Evolutionary conservation across 2,113 vertebrate genomes (phyloP).

Genomic region (Boulengeromyrus knoepffleri): DNA sequence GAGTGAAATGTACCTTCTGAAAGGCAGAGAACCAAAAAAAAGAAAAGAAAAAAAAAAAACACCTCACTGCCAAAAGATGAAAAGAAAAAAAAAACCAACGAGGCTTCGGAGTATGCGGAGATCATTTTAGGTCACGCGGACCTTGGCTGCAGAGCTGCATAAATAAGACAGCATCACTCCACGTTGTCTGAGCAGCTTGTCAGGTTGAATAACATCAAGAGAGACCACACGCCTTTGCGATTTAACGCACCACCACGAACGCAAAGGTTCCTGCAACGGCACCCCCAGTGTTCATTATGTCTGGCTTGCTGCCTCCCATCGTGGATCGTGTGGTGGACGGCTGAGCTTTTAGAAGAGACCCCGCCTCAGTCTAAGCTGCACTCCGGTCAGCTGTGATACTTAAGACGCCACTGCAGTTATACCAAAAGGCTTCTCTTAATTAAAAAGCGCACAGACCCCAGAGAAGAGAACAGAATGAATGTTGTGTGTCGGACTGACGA

Average conservation of each 20-base stretch:
- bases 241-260: background rate
- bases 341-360: background rate
- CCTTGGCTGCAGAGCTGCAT: background rate
- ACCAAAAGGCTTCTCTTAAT: background rate
- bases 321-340: background rate
- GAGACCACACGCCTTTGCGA: background rate
- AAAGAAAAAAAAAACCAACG: background rate
- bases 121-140: background rate
- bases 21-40: background rate
- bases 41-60: background rate
- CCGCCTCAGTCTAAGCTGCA: background rate
- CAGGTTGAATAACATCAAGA: background rate
- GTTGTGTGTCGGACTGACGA: background rate
- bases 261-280: background rate
- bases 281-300: background rate
- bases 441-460: background rate
- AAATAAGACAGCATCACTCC: background rate
- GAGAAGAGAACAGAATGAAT: background rate
- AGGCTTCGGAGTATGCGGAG: background rate
- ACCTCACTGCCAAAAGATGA: background rate
- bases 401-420: background rate
- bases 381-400: background rate
- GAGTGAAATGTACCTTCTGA: background rate
- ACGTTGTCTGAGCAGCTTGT: background rate
- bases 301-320: background rate